phyloP scores from a whole-genome alignment of 2,888 invertebrate genomes.

The Hypselothyrea guttata region DNA sequence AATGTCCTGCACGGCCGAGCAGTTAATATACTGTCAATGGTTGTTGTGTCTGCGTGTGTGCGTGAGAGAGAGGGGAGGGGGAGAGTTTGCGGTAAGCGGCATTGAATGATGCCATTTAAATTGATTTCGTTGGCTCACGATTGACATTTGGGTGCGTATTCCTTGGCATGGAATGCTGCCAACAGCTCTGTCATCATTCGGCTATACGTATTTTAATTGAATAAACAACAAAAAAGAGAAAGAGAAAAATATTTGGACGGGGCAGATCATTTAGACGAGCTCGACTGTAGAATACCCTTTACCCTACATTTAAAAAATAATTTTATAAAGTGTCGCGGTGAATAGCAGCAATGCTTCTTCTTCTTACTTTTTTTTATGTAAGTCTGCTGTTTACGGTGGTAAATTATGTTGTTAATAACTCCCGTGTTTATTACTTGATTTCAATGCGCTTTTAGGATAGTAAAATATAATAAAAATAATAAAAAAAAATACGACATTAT shows the following conservation, averaged over 20 bases:
- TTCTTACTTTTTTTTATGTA: too few species aligned
- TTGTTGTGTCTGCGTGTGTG: conserved; percentile 1
- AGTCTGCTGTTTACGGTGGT: too few species aligned
- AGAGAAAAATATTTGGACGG: conserved; percentile 8
- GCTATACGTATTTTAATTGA: conserved; percentile 71
- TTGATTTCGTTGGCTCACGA: conserved; percentile 69
- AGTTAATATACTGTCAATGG: conserved; percentile 72
- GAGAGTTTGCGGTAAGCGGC: conserved; percentile 60
- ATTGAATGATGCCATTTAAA: conserved; percentile 74
- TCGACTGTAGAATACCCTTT: too few species aligned
- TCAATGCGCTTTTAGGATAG: too few species aligned
- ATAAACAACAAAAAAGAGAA: conserved; percentile 55
- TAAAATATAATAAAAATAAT: too few species aligned
- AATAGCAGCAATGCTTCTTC: too few species aligned
- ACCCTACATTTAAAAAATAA: too few species aligned
- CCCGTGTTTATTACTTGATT: too few species aligned
- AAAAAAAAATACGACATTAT: too few species aligned
- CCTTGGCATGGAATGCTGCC: conserved; percentile 23
- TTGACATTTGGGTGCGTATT: conserved; percentile 20
- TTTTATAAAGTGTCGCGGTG: too few species aligned
- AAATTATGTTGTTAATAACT: too few species aligned
- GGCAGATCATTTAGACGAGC: too few species aligned
- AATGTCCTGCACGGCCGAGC: conserved; percentile 59
- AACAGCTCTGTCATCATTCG: conserved; percentile 3
- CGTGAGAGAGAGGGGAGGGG: conserved; percentile 12